Evolutionary conservation across 2,797 vertebrate species (phyloP), one percentile per base, ranked within the genome.

Genomic region (Darevskia mixta): DNA sequence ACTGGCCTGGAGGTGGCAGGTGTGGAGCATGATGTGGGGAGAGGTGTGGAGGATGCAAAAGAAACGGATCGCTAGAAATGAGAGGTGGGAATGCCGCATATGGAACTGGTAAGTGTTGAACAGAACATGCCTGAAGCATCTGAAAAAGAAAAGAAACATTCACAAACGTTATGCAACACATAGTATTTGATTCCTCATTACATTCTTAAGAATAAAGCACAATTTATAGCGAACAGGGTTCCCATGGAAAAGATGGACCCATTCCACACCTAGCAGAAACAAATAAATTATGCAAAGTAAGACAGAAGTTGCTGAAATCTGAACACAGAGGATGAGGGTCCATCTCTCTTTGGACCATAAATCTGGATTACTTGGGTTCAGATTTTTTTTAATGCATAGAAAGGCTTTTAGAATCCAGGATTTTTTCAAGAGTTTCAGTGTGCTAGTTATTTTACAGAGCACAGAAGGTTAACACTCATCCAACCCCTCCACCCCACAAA

Each of bases 61-160:
- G 97, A 96, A 99, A 99, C 58, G 98, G 98, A 89, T 99, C 98
- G 84, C 98, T 98, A 95, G 98, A 98, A 92, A 99, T 97, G 90
- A 99, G 97, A 17, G 98, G 98, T 15, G 98, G 98, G 92, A 99
- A 99, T 27, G 98, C 97, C 95, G 97, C 97, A 87, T 99, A 99
- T 78, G 98, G 98, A 90, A 99, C 98, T 5, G 99, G 99, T 91
- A 99, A 97, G 96, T 99, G 99, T 95, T 99, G 98, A 95, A 99
- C 98, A 35, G 99, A 99, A 95, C 99, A 99, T 0, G 98, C 98
- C 88, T 98, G 98, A 90, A 99, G 97, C 98, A 99, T 98, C 99
- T 99, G 96, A 88, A 84, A 96, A 92, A 96, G 49, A 95, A 87
- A 80, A 83, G 11, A 82, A 78, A 43, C 20, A 85, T 72, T 77